A percentile compares a stretch with the other conserved stretches of the same genome.
These are phyloP conservation scores for Caenorhabditis sp. DNA, from an alignment of 2,888 invertebrate genomes.

Conservation along the genomic window DNA sequence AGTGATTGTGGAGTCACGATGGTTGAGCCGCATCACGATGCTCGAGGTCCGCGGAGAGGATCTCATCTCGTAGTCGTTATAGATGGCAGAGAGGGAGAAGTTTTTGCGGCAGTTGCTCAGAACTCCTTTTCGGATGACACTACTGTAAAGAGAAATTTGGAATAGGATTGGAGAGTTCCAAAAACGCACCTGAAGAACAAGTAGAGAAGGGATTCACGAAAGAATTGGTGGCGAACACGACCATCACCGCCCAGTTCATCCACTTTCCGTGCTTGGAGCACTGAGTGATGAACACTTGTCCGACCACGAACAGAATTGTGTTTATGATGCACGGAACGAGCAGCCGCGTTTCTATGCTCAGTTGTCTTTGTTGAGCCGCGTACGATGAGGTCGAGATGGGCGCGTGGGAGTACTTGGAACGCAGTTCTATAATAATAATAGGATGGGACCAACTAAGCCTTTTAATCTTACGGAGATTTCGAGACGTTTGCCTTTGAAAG, in stretches of 20 bases:
- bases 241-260: conserved; percentile 75
- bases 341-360: conserved; percentile 70
- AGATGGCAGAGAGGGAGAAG: conserved; percentile 66
- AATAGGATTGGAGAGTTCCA: background rate
- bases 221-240: conserved; percentile 71
- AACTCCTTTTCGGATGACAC: conserved; percentile 70
- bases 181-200: conserved; percentile 65
- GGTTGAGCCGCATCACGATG: conserved; percentile 40
- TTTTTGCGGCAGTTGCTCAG: conserved; percentile 65
- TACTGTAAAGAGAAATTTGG: conserved; percentile 49
- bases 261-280: conserved; percentile 71
- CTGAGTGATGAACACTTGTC: conserved; percentile 71
- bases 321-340: conserved; percentile 71
- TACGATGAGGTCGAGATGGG: conserved; percentile 59
- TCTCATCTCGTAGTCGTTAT: conserved; percentile 69
- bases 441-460: too few relatives aligned
- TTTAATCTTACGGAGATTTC: conserved; percentile 52
- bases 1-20: conserved; percentile 55
- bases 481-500: conserved; percentile 59
- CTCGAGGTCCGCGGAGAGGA: conserved; percentile 50
- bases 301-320: conserved; percentile 70
- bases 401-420: conserved; percentile 58
- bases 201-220: conserved; percentile 72
- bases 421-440: conserved; percentile 52
- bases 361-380: conserved; percentile 65